Evolutionary conservation across 2,888 invertebrate genomes (phyloP), one percentile per base, ranked within the genome.

Genomic region (Ochropleura plecta): DNA sequence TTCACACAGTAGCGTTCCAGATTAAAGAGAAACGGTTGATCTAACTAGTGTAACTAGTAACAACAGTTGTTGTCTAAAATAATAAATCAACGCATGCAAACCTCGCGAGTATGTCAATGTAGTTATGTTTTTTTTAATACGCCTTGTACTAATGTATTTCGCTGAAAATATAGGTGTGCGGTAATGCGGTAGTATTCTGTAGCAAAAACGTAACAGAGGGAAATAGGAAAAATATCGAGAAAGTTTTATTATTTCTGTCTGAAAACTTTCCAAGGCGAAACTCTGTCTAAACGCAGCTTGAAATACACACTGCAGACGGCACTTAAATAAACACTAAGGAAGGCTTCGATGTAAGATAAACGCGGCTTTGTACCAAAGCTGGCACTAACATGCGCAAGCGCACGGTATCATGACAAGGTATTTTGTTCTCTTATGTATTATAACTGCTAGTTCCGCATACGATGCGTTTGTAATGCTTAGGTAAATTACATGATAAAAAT

Each of bases 271-370:
- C 57, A 3, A 59, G 30, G 16, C 7, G 14, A n/a, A 40, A 9
- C 4, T 4, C n/a, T 16, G 12, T n/a, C 3, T 59, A 18, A 51
- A 64, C n/a, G 2, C 55, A 62, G 14, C 49, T 66, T 51, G 12
- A 79, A 49, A 18, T 44, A 49, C 44, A 49, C 9, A 16, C 18
- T 44, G 14, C 40, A 71, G 60, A 12, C 60, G 40, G 42, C 30
- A 20, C 49, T 55, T 57, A 78, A 73, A 73, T 80, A 74, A 51
- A 49, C 73, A 66, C 20, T 69, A 80, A 67, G 18, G 64, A 66
- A 76, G 60, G 55, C 49, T 65, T 59, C 12, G 81, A 81, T 81
- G 49, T n/a, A 20, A 70, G 81, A 79, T 76, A 76, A 79, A 44
- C 44, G 44, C 63, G 30, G 10, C 48, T 70, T 53, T 55, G 67